Base-by-base conservation (phyloP, 1,140 invertebrate species). In the Meloidogyne exigua region DNA sequence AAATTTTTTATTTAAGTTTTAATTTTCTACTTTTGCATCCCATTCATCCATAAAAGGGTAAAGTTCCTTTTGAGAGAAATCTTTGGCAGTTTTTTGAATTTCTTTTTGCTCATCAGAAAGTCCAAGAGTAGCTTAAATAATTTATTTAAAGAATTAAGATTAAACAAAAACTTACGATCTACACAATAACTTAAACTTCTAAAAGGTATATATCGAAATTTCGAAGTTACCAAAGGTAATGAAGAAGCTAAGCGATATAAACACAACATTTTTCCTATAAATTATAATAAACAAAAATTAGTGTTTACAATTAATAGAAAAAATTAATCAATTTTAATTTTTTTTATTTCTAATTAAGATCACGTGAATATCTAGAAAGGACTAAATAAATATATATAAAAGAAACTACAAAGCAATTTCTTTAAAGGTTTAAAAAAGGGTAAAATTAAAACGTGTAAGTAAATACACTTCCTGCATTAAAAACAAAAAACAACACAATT, bases 31-130 rank as follows among this genome's bases (percentile, higher is more conserved):
- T 84, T 91, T 88, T 80, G 89, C 85, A 86, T 92, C 91, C 90
- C 91, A 92, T 81, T 90, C 83, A 49, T 88, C 88, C 91, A 91
- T 91, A 44, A 90, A 83, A n/a, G 91, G 91, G 36, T 84, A 82
- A 85, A 91, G 88, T 84, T 91, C 91, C 68, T 91, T 90, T 65
- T 85, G 82, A 12, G 91, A 90, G 88, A 91, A 91, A 75, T 91
- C 88, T 66, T 84, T 80, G 12, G 91, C 91, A 66, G 91, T 82
- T 68, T 89, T 82, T 74, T 91, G 90, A 18, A 91, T 90, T 77
- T 91, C 89, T 70, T 83, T 84, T 82, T 91, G 90, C 77, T 91
- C 90, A 63, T 90, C 89, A 71, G 79, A 87, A 13, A 91, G 83
- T 18, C 90, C 91, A 57, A 86, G 72, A 15, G 87, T 85, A 28